These are phyloP conservation scores for Molossus alvarezi DNA, from an alignment of 2,797 vertebrate genomes.

Conservation along the genomic window DNA sequence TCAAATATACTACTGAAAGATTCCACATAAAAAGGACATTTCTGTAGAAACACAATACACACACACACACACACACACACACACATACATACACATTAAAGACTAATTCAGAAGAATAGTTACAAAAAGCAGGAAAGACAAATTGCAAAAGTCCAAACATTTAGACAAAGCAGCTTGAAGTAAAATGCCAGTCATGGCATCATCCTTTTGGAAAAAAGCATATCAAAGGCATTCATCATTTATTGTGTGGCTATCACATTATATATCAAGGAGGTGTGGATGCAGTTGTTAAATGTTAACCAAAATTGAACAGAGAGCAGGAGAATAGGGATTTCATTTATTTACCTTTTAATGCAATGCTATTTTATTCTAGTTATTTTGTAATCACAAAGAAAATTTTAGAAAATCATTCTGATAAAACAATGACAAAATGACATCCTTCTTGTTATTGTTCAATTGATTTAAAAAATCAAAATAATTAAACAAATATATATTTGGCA, in stretches of 20 bases:
- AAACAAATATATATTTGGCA: neutral
- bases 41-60: neutral
- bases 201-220: neutral
- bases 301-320: neutral
- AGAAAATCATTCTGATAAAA: slow-evolving; percentile 45
- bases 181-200: slow-evolving; percentile 15
- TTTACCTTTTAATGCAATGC: neutral
- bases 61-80: neutral
- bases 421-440: slow-evolving; percentile 9
- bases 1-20: neutral
- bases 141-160: slow-evolving; percentile 26
- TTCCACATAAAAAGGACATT: neutral
- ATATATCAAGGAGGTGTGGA: neutral
- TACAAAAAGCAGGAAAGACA: slow-evolving; percentile 13
- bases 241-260: neutral
- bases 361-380: slow-evolving; percentile 51
- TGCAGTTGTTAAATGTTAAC: slow-evolving; percentile 25
- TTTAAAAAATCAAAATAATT: slow-evolving; percentile 59
- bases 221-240: slow-evolving; percentile 4
- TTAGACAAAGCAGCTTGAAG: slow-evolving; percentile 18
- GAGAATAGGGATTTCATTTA: slow-evolving; percentile 17
- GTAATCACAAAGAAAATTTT: slow-evolving; percentile 23
- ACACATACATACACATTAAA: slow-evolving; percentile 22
- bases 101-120: slow-evolving; percentile 50
- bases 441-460: slow-evolving; percentile 29